Percentiles rank a stretch among this genome's conserved stretches.
Evolutionary conservation across 2,113 vertebrate genomes (phyloP).

Genomic region (Pangasianodon hypophthalmus): DNA sequence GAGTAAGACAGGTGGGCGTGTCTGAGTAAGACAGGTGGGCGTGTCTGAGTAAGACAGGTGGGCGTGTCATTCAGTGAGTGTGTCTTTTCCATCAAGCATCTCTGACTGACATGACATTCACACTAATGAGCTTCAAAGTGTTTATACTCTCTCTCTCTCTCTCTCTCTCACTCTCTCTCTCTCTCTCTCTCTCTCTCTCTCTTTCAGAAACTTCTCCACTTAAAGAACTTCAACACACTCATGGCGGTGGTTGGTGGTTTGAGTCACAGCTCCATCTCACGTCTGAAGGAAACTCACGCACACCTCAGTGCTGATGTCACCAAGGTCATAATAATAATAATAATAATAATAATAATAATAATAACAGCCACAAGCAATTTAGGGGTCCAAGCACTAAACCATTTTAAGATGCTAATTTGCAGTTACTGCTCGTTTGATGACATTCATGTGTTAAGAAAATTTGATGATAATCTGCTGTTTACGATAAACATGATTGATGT

Average conservation of each 20-base stretch:
- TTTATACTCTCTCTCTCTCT: not conserved
- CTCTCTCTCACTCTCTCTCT: constrained; percentile 35
- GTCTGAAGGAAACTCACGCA: constrained; percentile 92
- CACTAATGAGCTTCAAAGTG: not conserved
- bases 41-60: not conserved
- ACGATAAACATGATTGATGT: too few relatives aligned
- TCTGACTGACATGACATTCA: not conserved
- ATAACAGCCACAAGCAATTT: not conserved
- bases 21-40: not conserved
- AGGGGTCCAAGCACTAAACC: not conserved
- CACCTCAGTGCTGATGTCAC: constrained; percentile 88
- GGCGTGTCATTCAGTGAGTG: not conserved
- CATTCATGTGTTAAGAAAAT: too few relatives aligned
- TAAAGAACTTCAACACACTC: constrained; percentile 97
- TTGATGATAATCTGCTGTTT: too few relatives aligned
- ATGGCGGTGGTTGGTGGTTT: constrained; percentile 97
- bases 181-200: constrained; percentile 46
- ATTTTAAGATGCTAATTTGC: too few relatives aligned
- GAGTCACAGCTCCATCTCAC: constrained; percentile 95
- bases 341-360: not conserved
- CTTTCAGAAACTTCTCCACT: constrained; percentile 88
- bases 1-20: not conserved
- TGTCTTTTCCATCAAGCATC: not conserved
- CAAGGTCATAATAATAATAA: constrained; percentile 73
- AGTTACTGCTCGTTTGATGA: too few relatives aligned